Conservation (phyloP, 2,888 invertebrate species). For the Drosophila nr. perissopoda region DNA sequence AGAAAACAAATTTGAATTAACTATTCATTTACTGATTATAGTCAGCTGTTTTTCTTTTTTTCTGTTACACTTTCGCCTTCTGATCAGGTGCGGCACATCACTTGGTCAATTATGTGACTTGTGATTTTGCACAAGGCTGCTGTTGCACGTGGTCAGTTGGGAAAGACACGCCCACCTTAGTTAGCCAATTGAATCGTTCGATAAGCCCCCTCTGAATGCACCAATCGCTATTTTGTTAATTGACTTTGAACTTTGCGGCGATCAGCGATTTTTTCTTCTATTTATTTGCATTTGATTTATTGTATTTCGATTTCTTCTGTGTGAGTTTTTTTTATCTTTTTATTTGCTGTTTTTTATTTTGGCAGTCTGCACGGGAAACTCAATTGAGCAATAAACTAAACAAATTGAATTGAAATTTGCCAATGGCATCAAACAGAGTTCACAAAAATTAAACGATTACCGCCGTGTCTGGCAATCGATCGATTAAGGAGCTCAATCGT, state of each 20-base stretch:
- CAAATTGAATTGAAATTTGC: constrained; percentile 40
- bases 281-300: constrained; percentile 19
- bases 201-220: constrained; percentile 36
- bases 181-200: constrained; percentile 37
- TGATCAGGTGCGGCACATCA: not conserved
- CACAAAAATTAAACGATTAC: not conserved
- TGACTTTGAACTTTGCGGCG: constrained; percentile 65
- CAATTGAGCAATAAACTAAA: constrained; percentile 52
- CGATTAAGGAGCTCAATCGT: constrained; percentile 55
- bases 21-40: not conserved
- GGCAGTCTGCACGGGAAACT: constrained; percentile 64
- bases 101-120: not conserved
- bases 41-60: no score
- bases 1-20: not conserved
- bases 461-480: constrained; percentile 33
- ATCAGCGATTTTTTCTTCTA: constrained; percentile 36
- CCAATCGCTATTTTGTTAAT: constrained; percentile 59
- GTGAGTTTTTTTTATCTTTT: not conserved
- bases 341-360: constrained; percentile 36
- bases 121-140: not conserved
- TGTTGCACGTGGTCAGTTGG: constrained; percentile 42
- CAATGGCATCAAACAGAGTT: constrained; percentile 35
- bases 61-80: not conserved
- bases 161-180: constrained; percentile 29
- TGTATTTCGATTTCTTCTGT: not conserved